These are phyloP conservation scores for Megalurothrips usitatus DNA, from an alignment of 2,888 invertebrate species.

Conservation along the genomic window DNA sequence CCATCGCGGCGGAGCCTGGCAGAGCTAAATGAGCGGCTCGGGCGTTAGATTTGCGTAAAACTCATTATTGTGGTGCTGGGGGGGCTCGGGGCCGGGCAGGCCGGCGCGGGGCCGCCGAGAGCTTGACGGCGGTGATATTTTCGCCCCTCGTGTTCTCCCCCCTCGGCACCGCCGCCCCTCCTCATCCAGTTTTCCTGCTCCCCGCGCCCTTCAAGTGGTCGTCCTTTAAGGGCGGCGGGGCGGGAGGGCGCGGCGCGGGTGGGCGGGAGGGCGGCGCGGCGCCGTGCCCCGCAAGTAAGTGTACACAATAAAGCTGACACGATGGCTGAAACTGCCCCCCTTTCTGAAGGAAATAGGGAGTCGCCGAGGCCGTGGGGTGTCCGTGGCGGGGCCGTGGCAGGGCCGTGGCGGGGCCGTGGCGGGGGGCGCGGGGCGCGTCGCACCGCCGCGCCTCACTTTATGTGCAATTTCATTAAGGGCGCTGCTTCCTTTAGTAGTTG, in stretches of 20 bases:
- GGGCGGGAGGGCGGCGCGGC: too few relatives aligned
- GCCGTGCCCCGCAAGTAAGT: background rate
- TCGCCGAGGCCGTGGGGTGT: background rate
- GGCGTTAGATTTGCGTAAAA: slow-evolving; percentile 25
- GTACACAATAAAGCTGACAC: slow-evolving; percentile 26
- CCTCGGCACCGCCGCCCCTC: background rate
- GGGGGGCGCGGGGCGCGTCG: too few relatives aligned
- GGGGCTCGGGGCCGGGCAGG: background rate
- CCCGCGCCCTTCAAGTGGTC: slow-evolving; percentile 15
- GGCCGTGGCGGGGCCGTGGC: too few relatives aligned
- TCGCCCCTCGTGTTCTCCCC: background rate
- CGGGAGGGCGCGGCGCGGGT: too few relatives aligned
- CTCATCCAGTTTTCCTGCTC: background rate
- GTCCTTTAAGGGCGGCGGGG: background rate
- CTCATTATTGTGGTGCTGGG: slow-evolving; percentile 22
- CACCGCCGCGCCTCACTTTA: background rate
- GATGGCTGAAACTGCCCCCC: background rate
- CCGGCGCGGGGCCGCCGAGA: background rate
- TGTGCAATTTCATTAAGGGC: slow-evolving; percentile 10
- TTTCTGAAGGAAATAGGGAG: slow-evolving; percentile 13
- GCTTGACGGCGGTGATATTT: slow-evolving; percentile 24
- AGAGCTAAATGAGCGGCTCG: slow-evolving; percentile 3
- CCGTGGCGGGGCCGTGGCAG: too few relatives aligned
- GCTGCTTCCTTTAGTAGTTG: background rate
- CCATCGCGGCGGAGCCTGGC: background rate